Percentiles rank a stretch among this genome's conserved stretches.
Conservation (phyloP, 2,888 invertebrate species). For the Dysmachus trigonus region DNA sequence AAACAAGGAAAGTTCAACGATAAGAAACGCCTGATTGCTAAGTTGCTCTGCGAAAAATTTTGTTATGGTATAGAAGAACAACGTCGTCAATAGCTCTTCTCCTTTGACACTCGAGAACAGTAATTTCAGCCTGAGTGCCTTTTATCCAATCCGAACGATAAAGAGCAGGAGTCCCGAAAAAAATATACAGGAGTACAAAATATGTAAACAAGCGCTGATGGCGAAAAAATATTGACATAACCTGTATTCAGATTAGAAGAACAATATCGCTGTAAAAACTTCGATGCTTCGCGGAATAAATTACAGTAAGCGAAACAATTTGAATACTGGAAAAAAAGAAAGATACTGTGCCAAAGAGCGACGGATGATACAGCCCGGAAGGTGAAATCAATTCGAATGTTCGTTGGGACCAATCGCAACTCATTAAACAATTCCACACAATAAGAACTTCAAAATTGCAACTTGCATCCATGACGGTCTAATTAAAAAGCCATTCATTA, state of each 20-base stretch:
- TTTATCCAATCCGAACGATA: conserved; percentile 1
- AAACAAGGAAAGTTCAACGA: conserved; percentile 25
- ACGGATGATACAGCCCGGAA: not conserved
- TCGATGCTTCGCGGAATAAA: not conserved
- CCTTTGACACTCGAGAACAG: conserved; percentile 12
- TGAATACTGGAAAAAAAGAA: not conserved
- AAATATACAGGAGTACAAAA: not conserved
- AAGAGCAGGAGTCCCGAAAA: not conserved
- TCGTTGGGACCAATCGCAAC: not conserved
- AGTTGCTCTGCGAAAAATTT: not conserved
- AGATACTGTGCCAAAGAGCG: not conserved
- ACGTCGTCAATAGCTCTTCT: not conserved
- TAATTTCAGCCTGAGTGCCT: conserved; percentile 34
- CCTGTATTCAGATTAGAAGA: conserved; percentile 22
- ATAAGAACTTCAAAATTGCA: not conserved
- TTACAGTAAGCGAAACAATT: conserved; percentile 17
- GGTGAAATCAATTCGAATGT: not conserved
- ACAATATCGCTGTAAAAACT: not conserved
- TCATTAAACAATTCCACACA: not conserved
- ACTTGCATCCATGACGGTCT: not conserved
- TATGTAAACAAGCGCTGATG: conserved; percentile 31
- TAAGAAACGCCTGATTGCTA: not conserved
- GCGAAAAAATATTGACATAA: conserved; percentile 38
- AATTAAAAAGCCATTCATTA: not conserved
- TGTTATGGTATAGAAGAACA: not conserved